Evolutionary conservation across 2,888 invertebrate genomes (phyloP).

Genomic region (Stictocephala bisonia): DNA sequence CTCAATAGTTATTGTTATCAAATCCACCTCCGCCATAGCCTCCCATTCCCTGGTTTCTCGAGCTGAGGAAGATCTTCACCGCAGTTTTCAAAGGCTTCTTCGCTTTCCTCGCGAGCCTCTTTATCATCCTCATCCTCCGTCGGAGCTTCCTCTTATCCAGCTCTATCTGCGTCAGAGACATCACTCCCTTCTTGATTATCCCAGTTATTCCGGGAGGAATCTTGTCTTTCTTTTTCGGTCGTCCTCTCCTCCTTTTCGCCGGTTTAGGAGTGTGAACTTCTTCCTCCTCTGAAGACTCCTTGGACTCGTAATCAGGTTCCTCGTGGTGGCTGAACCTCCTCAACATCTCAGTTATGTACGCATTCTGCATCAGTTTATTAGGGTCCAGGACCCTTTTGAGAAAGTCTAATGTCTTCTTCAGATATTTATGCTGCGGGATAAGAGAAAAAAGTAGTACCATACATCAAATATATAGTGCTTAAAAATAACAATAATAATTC

Average conservation of each 20-base stretch:
- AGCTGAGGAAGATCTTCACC: constrained; percentile 36
- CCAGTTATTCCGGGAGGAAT: constrained; percentile 10
- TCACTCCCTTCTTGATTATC: constrained; percentile 20
- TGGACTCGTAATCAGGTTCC: neutral
- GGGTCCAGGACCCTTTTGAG: constrained; percentile 31
- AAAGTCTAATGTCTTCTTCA: constrained; percentile 27
- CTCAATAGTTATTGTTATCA: constrained; percentile 13
- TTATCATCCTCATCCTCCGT: constrained; percentile 27
- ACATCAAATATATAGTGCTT: no score
- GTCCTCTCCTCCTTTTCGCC: neutral
- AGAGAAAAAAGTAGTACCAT: no score
- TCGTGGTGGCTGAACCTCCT: constrained; percentile 35
- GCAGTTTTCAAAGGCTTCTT: constrained; percentile 35
- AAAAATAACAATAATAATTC: no score
- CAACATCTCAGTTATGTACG: constrained; percentile 32
- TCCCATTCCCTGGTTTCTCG: constrained; percentile 9
- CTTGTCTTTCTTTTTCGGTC: constrained; percentile 8
- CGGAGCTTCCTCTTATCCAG: constrained; percentile 34
- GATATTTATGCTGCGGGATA: constrained; percentile 19
- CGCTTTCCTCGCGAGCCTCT: constrained; percentile 36
- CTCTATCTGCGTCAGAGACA: constrained; percentile 17
- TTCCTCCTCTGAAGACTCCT: neutral
- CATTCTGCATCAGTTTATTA: constrained; percentile 34
- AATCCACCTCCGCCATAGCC: neutral
- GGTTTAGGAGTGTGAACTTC: neutral